Evolutionary conservation across 2,888 invertebrate species (phyloP), one percentile per base, ranked within the genome.

Genomic region (Cosmopolites sordidus): DNA sequence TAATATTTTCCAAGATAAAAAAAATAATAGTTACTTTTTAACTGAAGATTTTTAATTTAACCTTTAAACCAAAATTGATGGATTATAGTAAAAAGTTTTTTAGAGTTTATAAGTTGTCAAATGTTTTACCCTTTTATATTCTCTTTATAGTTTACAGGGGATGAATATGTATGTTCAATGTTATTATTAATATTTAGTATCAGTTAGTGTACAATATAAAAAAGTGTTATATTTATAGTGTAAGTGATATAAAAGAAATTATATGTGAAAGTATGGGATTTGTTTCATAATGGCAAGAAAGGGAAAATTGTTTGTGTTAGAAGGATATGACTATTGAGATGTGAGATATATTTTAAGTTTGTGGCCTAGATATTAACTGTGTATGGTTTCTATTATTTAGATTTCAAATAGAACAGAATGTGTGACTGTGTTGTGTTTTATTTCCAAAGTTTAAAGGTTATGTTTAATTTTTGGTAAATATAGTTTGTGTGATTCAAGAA

Each of bases 331-430:
- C 12, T 11, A 33, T 12, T 33, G 33, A 33, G 33, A 33, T 43
- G 27, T 16, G 30, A 27, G 30, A 43, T 43, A 15, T 27, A 15
- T 33, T 45, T 45, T 45, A 33, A 43, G 44, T 44, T 44, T 33
- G 45, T 38, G 45, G 45, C 16, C 12, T 38, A 37, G 38, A 12
- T 46, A 15, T 48, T 27, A 37, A 14, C 30, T 42, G 48, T 48
- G 48, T 48, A 43, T 48, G 47, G 37, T 43, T 48, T 48, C 42
- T 48, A 48, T 48, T 42, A 48, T 42, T 41, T 16, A 40, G 9
- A 30, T 48, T 17, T 33, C 22, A 42, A 37, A 42, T 33, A 33
- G 33, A 33, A 33, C 33, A 33, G 33, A 43, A 30, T n/a, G 43
- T 6, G 22, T 48, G 48, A 14, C 41, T 48, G 43, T 2, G 33